Evolutionary conservation across 2,888 invertebrate genomes (phyloP), one percentile per base, ranked within the genome.

Genomic region (Cinara cedri): DNA sequence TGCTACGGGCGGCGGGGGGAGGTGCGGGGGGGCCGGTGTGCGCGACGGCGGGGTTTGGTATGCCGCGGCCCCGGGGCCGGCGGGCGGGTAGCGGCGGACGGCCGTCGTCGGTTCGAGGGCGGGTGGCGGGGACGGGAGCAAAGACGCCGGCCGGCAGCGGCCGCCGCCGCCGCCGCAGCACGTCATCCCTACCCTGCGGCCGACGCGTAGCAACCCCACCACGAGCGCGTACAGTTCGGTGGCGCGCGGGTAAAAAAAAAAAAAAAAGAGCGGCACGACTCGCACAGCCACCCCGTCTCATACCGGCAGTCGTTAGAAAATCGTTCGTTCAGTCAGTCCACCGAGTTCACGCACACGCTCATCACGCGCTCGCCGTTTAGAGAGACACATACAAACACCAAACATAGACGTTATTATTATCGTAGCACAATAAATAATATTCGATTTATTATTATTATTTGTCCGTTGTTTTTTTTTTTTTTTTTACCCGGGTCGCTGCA

Each of bases 81-180:
- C 6, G n/a, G n/a, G 34, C n/a, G 3, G 13, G 63, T 11, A 9
- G 62, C 11, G 34, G 24, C 13, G 57, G 26, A 1, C 44, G 4
- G n/a, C 42, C 13, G 34, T n/a, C 10, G 9, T 21, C 13, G 44
- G 13, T 44, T 0, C 63, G 60, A 3, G 16, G 46, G 51, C 8
- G 26, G 19, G 13, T 13, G 51, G 26, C 10, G 72, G 49, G 34
- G n/a, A 46, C 16, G 68, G 57, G 70, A 57, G 66, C 68, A 51
- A 78, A 78, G 78, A 78, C 78, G 78, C 78, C 78, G 78, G 78
- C 78, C 70, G 68, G 78, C 75, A 51, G 75, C 72, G 26, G 75
- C 49, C 46, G 66, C 44, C 63, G 46, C 72, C 49, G 75, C 49
- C 46, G 66, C 44, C 63, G 46, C 76, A 68, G 60, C 55, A 51